Evolutionary conservation across 1,140 invertebrate species (phyloP).

Genomic region (Oscheius sp.): DNA sequence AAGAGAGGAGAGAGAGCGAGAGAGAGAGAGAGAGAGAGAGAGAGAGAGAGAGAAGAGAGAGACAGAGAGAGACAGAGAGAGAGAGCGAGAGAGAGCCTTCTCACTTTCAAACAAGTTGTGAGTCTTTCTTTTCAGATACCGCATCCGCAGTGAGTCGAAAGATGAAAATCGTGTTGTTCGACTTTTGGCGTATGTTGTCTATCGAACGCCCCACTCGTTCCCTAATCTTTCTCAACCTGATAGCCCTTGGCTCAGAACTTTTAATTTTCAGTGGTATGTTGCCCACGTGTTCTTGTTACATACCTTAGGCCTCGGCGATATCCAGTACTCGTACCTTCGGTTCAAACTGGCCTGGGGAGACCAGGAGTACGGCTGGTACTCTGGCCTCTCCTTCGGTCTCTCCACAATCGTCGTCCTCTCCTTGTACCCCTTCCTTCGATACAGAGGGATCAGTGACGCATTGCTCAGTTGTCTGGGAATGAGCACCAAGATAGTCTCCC

Average conservation of each 20-base stretch:
- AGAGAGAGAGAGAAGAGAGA: background rate
- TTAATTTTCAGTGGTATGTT: slow-evolving; percentile 27
- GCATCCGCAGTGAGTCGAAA: background rate
- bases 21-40: no score
- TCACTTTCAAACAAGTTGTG: background rate
- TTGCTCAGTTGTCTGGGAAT: slow-evolving; percentile 45
- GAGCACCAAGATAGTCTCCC: slow-evolving; percentile 43
- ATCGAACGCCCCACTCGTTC: slow-evolving; percentile 2
- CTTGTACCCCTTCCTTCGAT: slow-evolving; percentile 49
- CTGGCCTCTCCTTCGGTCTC: slow-evolving; percentile 31
- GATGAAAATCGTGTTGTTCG: slow-evolving; percentile 5
- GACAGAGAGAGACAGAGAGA: background rate
- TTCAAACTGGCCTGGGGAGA: slow-evolving; percentile 41
- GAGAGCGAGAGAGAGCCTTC: background rate
- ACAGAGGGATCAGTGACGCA: slow-evolving; percentile 40
- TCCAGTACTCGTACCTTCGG: slow-evolving; percentile 43
- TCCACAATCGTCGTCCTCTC: slow-evolving; percentile 41
- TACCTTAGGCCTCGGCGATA: slow-evolving; percentile 36
- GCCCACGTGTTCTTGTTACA: background rate
- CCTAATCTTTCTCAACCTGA: slow-evolving; percentile 13
- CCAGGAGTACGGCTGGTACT: slow-evolving; percentile 42
- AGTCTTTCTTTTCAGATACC: background rate
- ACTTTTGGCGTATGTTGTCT: slow-evolving; percentile 21
- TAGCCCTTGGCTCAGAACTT: slow-evolving; percentile 27
- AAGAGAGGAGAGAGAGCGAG: no score